Evolutionary conservation across 1,140 invertebrate genomes (phyloP).

Genomic region (Lordiphosa mommai): DNA sequence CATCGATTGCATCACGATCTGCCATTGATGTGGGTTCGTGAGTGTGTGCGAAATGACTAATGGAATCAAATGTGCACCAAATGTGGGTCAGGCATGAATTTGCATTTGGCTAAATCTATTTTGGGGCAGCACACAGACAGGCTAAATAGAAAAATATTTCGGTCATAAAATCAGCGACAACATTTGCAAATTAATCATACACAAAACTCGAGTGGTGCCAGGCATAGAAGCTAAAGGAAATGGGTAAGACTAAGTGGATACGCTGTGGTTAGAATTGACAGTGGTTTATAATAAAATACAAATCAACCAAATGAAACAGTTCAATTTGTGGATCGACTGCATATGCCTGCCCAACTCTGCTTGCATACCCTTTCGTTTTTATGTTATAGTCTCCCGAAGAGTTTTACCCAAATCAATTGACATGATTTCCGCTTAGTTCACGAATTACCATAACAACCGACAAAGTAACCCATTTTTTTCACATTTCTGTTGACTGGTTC

Average conservation of each 20-base stretch:
- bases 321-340: no score
- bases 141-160: conserved; percentile 52
- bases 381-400: not conserved
- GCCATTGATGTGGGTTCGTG: conserved; percentile 4
- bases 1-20: conserved; percentile 39
- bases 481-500: conserved; percentile 41
- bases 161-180: conserved; percentile 69
- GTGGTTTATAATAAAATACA: no score
- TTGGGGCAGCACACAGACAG: conserved; percentile 29
- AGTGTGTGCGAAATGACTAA: conserved; percentile 49
- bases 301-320: no score
- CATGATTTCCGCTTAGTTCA: conserved; percentile 43
- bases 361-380: not conserved
- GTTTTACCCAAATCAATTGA: conserved; percentile 62
- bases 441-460: conserved; percentile 35
- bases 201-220: conserved; percentile 48
- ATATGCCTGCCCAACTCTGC: not conserved
- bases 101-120: conserved; percentile 71
- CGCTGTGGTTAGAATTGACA: not conserved
- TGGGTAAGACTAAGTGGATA: not conserved
- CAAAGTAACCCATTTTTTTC: conserved; percentile 23
- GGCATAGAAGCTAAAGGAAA: conserved; percentile 8
- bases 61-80: conserved; percentile 48
- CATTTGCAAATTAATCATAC: conserved; percentile 67
- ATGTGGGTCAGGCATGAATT: conserved; percentile 77